phyloP scores from a whole-genome alignment of 2,113 vertebrate species.

The Semnornis frantzii region DNA sequence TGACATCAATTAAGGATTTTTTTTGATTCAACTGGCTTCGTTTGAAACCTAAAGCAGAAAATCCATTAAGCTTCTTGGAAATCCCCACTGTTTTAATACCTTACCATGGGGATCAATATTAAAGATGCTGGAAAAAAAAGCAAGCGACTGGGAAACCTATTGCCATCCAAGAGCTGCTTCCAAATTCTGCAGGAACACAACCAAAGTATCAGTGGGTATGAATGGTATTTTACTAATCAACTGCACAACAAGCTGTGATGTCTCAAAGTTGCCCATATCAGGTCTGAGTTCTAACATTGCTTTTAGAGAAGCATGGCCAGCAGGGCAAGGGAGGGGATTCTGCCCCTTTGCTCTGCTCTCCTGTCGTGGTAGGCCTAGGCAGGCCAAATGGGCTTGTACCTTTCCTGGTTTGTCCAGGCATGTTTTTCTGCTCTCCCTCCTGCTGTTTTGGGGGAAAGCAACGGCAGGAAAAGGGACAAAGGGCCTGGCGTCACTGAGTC shows the following conservation, averaged over 20 bases:
- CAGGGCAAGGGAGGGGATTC: too few relatives aligned
- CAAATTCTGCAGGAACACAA: background rate
- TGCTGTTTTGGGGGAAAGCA: too few relatives aligned
- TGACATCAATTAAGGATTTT: background rate
- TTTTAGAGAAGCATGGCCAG: background rate
- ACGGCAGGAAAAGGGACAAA: too few relatives aligned
- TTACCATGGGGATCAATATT: background rate
- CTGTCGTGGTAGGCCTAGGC: too few relatives aligned
- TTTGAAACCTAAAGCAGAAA: slow-evolving; percentile 17
- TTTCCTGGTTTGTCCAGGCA: too few relatives aligned
- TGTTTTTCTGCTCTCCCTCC: too few relatives aligned
- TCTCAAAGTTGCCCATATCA: background rate
- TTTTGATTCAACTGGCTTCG: background rate
- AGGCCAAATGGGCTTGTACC: too few relatives aligned
- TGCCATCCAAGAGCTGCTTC: background rate
- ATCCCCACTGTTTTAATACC: background rate
- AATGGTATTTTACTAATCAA: background rate
- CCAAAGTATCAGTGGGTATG: background rate
- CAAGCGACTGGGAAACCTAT: background rate
- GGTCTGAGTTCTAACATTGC: background rate
- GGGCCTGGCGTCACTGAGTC: too few relatives aligned
- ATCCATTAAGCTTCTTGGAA: background rate
- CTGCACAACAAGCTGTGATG: background rate
- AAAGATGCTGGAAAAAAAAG: background rate
- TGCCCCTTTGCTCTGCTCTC: too few relatives aligned